These are phyloP conservation scores for Drosophila kurseongensis DNA, from an alignment of 1,140 invertebrate genomes.

Conservation along the genomic window DNA sequence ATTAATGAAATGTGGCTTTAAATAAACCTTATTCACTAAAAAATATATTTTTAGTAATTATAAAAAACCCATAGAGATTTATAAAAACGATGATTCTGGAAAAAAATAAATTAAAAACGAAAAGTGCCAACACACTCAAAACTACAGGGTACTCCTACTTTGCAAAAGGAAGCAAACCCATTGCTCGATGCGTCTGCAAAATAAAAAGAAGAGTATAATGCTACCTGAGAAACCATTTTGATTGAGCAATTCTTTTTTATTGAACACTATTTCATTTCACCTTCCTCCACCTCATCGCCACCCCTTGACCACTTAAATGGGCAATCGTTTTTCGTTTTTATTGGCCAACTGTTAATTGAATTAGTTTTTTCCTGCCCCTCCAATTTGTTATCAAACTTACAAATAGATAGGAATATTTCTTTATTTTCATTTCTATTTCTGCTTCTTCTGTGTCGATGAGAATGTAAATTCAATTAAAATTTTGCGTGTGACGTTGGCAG, in stretches of 20 bases:
- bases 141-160: background rate
- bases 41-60: background rate
- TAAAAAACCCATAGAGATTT: too few species aligned
- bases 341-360: conserved; percentile 71
- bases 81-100: too few species aligned
- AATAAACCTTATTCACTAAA: background rate
- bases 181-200: conserved; percentile 1
- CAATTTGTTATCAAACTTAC: conserved; percentile 55
- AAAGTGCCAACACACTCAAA: background rate
- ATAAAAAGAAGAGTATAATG: conserved; percentile 34
- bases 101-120: background rate
- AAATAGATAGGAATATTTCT: conserved; percentile 53
- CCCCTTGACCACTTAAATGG: conserved; percentile 36
- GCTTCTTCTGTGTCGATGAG: conserved; percentile 22
- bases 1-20: too few species aligned
- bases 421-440: conserved; percentile 18
- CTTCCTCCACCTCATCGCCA: background rate
- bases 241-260: conserved; percentile 64
- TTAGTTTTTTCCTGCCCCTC: conserved; percentile 52
- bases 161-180: conserved; percentile 1
- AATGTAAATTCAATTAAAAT: conserved; percentile 81
- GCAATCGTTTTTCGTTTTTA: conserved; percentile 68
- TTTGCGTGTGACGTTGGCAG: conserved; percentile 68
- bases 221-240: conserved; percentile 56
- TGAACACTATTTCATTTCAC: conserved; percentile 22